Conservation (phyloP, 2,797 vertebrate genomes). For the Chrysocyon brachyurus region DNA sequence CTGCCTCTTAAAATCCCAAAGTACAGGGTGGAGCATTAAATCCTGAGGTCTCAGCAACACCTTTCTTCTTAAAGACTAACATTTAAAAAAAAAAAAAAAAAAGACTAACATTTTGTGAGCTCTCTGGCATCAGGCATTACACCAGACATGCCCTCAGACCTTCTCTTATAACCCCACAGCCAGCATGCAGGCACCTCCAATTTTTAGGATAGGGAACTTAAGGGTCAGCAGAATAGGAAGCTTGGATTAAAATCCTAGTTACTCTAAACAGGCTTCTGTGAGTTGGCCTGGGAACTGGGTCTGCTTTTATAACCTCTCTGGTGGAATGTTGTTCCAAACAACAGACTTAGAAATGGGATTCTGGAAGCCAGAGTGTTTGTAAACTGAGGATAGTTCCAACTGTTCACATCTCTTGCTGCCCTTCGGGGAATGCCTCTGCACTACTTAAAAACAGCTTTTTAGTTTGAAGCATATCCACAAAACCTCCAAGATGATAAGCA, state of each 20-base stretch:
- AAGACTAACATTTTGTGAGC: not conserved
- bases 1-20: not conserved
- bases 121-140: not conserved
- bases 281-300: not conserved
- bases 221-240: not conserved
- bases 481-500: not conserved
- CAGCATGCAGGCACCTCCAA: accelerated
- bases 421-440: not conserved
- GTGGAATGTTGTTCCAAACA: slow-evolving; percentile 4
- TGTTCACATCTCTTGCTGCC: not conserved
- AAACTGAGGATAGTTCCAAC: not conserved
- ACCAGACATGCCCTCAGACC: not conserved
- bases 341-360: slow-evolving; percentile 40
- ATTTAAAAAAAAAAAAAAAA: not conserved
- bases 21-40: not conserved
- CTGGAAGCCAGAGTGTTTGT: not conserved
- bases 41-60: not conserved
- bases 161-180: not conserved
- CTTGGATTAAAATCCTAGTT: not conserved
- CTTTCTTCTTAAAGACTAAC: not conserved
- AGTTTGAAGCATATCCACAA: not conserved
- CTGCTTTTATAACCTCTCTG: not conserved
- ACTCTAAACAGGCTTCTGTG: slow-evolving; percentile 1
- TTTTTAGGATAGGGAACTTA: not conserved
- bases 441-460: slow-evolving; percentile 16